Percentiles rank a stretch among this genome's conserved stretches.
Evolutionary conservation across 2,888 invertebrate species (phyloP).

Genomic region (Ariolimax columbianus): DNA sequence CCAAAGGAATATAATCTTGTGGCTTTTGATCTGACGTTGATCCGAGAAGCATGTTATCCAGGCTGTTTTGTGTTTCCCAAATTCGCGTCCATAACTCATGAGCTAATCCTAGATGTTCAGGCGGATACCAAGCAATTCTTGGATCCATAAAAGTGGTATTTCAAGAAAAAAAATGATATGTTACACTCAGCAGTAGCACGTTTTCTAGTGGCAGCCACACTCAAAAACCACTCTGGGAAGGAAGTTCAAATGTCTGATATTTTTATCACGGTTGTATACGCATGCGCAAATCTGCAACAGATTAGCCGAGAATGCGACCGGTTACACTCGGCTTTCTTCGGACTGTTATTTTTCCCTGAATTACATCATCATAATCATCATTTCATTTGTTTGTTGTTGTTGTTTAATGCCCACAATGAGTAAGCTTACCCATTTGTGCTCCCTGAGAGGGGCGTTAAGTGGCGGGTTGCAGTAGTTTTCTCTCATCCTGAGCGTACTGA

Average conservation of each 20-base stretch:
- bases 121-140: constrained; percentile 91
- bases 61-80: constrained; percentile 82
- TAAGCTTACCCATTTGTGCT: no score
- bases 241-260: constrained; percentile 52
- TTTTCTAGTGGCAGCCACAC: constrained; percentile 45
- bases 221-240: constrained; percentile 45
- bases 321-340: not conserved
- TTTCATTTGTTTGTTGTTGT: no score
- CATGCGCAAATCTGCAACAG: constrained; percentile 40
- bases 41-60: constrained; percentile 82
- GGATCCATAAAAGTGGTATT: constrained; percentile 87
- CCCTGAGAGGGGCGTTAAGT: no score
- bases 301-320: not conserved
- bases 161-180: constrained; percentile 8
- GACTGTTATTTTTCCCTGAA: not conserved
- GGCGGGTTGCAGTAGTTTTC: no score
- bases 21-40: constrained; percentile 65
- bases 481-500: no score
- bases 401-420: no score
- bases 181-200: constrained; percentile 51
- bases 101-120: constrained; percentile 98
- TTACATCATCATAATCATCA: no score
- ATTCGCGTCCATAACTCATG: constrained; percentile 96
- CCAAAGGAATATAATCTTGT: constrained; percentile 78
- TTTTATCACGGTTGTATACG: constrained; percentile 37